Base-by-base conservation (phyloP, 2,888 invertebrate genomes). In the Germaria angustata region DNA sequence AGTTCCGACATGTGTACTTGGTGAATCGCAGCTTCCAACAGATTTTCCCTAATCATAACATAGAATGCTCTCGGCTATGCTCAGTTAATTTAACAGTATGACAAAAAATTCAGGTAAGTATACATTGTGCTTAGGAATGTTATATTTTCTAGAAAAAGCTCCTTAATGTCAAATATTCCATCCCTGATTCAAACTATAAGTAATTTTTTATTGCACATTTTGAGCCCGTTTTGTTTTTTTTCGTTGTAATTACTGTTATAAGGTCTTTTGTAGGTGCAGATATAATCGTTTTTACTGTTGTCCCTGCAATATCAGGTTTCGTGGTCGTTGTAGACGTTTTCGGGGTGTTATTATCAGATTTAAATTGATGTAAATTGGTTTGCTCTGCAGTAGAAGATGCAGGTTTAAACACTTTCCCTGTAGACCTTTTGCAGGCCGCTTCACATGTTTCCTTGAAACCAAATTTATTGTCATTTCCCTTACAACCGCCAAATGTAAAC, bases 401-500 rank as follows among this genome's bases (percentile, higher is more conserved):
- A 24, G 72, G 20, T 39, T 32, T 15, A 17, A 36, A 2, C 17
- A 59, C 4, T 63, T 28, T n/a, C 5, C 1, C 9, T 39, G 55
- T 36, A 24, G 59, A 55, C 17, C 79, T 65, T 69, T 61, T 68
- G 44, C 90, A 90, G 0, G 87, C 86, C 36, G 84, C 85, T 79
- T 90, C 88, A 71, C 90, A 90, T 4, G 87, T 87, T 73, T 86
- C 84, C n/a, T 84, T 79, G 39, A 88, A 86, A 0, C 87, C 88
- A 81, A 88, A 90, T 20, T 87, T 87, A 80, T 90, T 90, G 28
- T 87, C 89, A 57, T 90, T 90, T 44, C 90, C 90, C 3, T 76
- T 84, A 59, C 90, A 90, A 39, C 90, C 90, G 2, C 91, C 90
- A 78, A 86, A 90, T 24, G 84, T 86, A 65, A 90, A 90, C 20